Percentiles rank a stretch among this genome's conserved stretches.
These are phyloP conservation scores for Masticophis lateralis DNA, from an alignment of 2,797 vertebrate species.

Conservation along the genomic window DNA sequence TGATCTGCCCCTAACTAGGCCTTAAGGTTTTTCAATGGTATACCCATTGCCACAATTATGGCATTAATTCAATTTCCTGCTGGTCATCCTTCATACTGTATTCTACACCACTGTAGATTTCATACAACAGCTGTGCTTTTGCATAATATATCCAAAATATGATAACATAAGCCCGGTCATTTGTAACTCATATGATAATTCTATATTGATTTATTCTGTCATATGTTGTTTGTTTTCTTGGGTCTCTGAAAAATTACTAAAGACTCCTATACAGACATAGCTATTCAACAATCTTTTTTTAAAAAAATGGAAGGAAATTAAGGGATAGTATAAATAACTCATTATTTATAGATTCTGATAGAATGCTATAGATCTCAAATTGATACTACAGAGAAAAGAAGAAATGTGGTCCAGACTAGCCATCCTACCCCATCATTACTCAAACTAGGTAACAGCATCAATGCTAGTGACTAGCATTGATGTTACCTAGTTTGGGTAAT, in stretches of 20 bases:
- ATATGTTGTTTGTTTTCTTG: background rate
- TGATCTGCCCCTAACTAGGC: background rate
- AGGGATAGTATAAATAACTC: conserved; percentile 14
- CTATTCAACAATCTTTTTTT: conserved; percentile 27
- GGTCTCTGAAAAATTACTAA: background rate
- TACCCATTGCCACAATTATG: background rate
- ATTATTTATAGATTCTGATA: conserved; percentile 9
- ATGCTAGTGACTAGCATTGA: background rate
- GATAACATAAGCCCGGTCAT: background rate
- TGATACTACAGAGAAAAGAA: conserved; percentile 26
- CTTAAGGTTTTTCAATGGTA: background rate
- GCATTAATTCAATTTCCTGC: background rate
- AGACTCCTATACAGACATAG: background rate
- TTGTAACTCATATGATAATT: background rate
- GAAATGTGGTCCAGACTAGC: background rate
- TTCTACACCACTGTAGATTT: background rate
- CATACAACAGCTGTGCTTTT: background rate
- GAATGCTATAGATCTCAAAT: conserved; percentile 25
- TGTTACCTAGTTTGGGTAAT: background rate
- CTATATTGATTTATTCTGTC: background rate
- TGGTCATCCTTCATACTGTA: background rate
- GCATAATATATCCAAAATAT: background rate
- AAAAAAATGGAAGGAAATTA: conserved; percentile 26
- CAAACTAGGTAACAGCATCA: background rate
- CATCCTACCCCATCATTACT: background rate